Evolutionary conservation across 2,797 vertebrate species (phyloP).

Genomic region (Notamacropus eugenii): DNA sequence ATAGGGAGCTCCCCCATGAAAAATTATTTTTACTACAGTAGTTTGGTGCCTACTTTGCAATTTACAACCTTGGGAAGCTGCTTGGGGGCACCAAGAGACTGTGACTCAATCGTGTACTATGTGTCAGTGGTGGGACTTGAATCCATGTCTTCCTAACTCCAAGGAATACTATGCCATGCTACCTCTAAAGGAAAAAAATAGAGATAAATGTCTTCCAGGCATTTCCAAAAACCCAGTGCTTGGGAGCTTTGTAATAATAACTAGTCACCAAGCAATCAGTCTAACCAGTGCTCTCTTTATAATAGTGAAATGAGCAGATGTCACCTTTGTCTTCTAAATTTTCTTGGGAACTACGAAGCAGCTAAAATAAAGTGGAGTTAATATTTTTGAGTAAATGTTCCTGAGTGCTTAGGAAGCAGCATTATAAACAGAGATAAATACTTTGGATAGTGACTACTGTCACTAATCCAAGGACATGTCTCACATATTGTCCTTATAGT

Average conservation of each 20-base stretch:
- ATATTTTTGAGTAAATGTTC: neutral
- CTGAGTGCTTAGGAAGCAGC: neutral
- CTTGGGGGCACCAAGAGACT: neutral
- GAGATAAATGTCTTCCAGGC: neutral
- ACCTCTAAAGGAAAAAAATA: neutral
- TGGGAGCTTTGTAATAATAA: neutral
- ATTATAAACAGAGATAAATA: neutral
- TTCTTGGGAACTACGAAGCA: neutral
- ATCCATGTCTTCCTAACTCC: neutral
- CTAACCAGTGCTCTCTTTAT: neutral
- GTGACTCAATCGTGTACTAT: neutral
- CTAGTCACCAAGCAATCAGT: neutral
- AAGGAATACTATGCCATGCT: neutral
- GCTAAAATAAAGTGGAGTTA: neutral
- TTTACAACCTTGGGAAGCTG: neutral
- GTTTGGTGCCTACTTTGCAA: neutral
- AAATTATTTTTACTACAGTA: neutral
- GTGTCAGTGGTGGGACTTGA: neutral
- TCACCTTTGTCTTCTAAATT: neutral
- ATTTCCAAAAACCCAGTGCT: neutral
- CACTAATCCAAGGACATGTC: constrained; percentile 21
- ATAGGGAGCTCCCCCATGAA: neutral
- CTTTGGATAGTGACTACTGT: neutral
- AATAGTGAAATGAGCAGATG: neutral
- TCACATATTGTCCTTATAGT: neutral